Conservation (phyloP, 2,797 vertebrate species). For the Semaprochilodus insignis region DNA sequence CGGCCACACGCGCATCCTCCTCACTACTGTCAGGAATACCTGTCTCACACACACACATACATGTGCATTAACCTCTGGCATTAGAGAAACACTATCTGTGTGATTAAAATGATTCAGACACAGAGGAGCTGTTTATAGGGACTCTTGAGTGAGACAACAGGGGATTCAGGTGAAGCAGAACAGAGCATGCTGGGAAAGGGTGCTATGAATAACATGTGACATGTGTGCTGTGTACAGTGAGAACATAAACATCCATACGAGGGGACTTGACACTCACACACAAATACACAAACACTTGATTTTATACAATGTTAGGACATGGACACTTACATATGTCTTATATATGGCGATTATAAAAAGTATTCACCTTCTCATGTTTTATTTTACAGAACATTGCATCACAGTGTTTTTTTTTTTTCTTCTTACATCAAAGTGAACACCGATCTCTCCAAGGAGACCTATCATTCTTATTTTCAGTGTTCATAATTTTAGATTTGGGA, state of each 20-base stretch:
- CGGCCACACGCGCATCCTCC: slow-evolving; percentile 83
- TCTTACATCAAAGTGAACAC: no score
- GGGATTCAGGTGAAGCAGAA: slow-evolving; percentile 6
- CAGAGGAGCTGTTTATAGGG: background rate
- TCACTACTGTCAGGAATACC: slow-evolving; percentile 87
- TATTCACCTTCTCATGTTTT: no score
- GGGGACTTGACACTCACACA: no score
- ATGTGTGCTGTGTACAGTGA: background rate
- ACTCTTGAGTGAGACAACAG: background rate
- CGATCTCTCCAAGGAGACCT: no score
- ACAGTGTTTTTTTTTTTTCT: no score
- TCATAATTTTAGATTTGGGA: no score
- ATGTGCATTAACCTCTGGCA: background rate
- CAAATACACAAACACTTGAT: no score
- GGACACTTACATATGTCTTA: no score
- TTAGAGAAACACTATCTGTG: slow-evolving; percentile 16
- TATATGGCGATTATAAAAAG: no score
- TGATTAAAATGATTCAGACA: slow-evolving; percentile 8
- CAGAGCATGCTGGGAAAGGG: slow-evolving; percentile 27
- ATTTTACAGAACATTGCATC: no score
- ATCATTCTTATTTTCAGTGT: no score
- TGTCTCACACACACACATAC: slow-evolving; percentile 60
- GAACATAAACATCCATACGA: slow-evolving; percentile 21
- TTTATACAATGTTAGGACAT: no score
- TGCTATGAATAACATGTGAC: slow-evolving; percentile 7